These are phyloP conservation scores for Rhinoptilus africanus DNA, from an alignment of 2,113 vertebrate genomes.

Conservation along the genomic window DNA sequence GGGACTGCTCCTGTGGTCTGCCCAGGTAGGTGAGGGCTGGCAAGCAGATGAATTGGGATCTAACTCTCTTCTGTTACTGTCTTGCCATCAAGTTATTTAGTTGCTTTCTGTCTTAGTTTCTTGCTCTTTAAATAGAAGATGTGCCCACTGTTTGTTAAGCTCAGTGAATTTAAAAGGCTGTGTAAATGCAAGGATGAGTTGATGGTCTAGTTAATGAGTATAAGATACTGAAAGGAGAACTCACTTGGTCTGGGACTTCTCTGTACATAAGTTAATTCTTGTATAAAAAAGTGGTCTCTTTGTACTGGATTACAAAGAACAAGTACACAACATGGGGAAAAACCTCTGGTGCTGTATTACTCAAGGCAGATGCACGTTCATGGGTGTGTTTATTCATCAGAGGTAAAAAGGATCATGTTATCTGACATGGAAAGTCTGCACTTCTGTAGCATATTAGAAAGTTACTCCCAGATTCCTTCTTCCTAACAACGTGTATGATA, in stretches of 20 bases:
- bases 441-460: background rate
- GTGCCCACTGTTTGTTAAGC: background rate
- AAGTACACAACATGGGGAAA: background rate
- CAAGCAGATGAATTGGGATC: background rate
- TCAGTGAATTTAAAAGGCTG: background rate
- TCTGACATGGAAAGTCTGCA: background rate
- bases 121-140: background rate
- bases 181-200: background rate
- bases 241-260: background rate
- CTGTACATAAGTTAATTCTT: background rate
- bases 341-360: background rate
- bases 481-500: background rate
- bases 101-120: background rate
- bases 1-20: background rate
- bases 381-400: background rate
- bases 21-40: background rate
- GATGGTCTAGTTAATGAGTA: background rate
- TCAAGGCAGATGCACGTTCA: background rate
- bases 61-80: background rate
- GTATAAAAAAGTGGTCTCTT: background rate
- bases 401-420: background rate
- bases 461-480: background rate
- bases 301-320: background rate
- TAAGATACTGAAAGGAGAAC: background rate
- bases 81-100: background rate